These are phyloP conservation scores for Tachycineta bicolor DNA, from an alignment of 2,113 vertebrate species.

Conservation along the genomic window DNA sequence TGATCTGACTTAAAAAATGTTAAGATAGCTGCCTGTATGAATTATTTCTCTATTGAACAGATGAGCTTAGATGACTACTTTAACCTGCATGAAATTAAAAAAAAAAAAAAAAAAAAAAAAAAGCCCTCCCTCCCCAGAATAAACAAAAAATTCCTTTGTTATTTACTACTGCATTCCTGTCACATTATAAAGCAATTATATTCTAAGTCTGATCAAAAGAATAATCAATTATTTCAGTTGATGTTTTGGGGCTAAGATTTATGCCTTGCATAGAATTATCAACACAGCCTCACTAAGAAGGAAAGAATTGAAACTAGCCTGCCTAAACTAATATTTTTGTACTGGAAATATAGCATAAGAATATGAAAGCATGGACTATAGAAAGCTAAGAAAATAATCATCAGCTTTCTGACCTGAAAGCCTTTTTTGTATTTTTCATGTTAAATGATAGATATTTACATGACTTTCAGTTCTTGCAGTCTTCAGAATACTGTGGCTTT, in stretches of 20 bases:
- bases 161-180: not conserved
- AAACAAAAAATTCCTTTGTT: not conserved
- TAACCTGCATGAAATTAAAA: not conserved
- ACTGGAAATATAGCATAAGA: not conserved
- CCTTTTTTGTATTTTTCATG: not conserved
- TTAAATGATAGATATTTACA: not conserved
- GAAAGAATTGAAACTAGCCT: not conserved
- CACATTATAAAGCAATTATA: not conserved
- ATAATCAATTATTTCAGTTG: not conserved
- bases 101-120: too few relatives aligned
- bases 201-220: not conserved
- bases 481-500: not conserved
- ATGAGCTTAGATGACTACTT: not conserved
- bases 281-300: not conserved
- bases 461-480: not conserved
- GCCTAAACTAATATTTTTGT: not conserved
- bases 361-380: not conserved
- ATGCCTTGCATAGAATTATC: not conserved
- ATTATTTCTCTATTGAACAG: not conserved
- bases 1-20: not conserved
- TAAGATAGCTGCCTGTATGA: not conserved
- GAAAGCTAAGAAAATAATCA: not conserved
- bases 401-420: not conserved
- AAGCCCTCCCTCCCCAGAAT: rapidly evolving
- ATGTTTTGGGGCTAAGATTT: not conserved